These are phyloP conservation scores for Marronus borbonicus DNA, from an alignment of 2,888 invertebrate genomes.

Conservation along the genomic window DNA sequence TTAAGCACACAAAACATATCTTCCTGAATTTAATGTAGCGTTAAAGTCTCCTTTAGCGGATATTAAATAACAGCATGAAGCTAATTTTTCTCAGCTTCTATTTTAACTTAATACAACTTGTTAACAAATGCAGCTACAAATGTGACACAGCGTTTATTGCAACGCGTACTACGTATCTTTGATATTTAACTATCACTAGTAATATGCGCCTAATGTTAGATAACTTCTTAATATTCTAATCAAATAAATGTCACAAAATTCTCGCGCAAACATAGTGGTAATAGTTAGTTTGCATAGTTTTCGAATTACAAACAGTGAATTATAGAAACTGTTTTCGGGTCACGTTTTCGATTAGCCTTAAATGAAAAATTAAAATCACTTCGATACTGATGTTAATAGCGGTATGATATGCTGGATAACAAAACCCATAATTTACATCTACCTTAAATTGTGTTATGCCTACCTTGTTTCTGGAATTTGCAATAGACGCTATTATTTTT, in stretches of 20 bases:
- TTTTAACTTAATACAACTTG: too few relatives aligned
- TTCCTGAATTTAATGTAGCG: too few relatives aligned
- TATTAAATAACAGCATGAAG: too few relatives aligned
- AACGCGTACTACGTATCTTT: too few relatives aligned
- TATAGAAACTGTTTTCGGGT: constrained; percentile 2
- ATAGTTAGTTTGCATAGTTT: constrained; percentile 1
- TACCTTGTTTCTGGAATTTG: not conserved
- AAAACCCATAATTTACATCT: not conserved
- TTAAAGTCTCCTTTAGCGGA: too few relatives aligned
- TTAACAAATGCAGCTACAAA: too few relatives aligned
- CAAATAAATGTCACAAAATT: not conserved
- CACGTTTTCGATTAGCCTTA: constrained; percentile 33
- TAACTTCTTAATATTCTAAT: too few relatives aligned
- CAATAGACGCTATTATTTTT: not conserved
- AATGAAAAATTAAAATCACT: constrained; percentile 22
- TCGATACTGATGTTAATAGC: not conserved
- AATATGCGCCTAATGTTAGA: too few relatives aligned
- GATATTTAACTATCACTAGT: too few relatives aligned
- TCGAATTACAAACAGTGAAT: constrained; percentile 18
- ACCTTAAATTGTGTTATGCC: not conserved
- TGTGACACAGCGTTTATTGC: too few relatives aligned
- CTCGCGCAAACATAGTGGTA: constrained; percentile 3
- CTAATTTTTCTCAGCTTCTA: too few relatives aligned
- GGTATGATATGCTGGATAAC: not conserved
- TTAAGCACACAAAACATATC: not conserved